A percentile compares a stretch with the other conserved stretches of the same genome.
These are phyloP conservation scores for Ariopsis seemanni DNA, from an alignment of 2,113 vertebrate species.

Conservation along the genomic window DNA sequence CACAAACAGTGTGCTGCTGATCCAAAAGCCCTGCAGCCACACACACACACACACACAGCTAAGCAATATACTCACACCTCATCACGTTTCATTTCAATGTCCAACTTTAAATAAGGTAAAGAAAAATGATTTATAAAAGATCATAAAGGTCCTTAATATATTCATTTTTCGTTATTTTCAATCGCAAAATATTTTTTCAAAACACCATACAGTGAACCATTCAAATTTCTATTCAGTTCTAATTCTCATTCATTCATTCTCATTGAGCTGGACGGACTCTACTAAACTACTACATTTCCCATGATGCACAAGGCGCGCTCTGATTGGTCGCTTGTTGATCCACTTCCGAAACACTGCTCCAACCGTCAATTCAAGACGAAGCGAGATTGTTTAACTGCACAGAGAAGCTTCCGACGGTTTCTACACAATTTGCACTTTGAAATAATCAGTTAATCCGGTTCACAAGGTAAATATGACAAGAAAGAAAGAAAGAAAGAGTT, in stretches of 20 bases:
- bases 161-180: no score
- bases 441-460: neutral
- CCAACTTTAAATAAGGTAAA: neutral
- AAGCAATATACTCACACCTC: neutral
- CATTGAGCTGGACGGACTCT: neutral
- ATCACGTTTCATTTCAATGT: neutral
- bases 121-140: neutral
- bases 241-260: neutral
- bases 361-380: neutral
- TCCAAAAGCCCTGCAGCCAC: constrained; percentile 20
- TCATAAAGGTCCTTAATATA: neutral
- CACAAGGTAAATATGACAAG: constrained; percentile 16
- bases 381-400: neutral
- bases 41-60: neutral
- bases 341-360: constrained; percentile 43
- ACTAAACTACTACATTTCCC: constrained; percentile 65
- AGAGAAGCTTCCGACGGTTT: neutral
- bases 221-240: neutral
- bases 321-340: constrained; percentile 61
- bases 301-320: constrained; percentile 14
- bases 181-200: neutral
- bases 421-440: neutral
- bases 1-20: neutral
- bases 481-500: no score
- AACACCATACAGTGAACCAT: neutral